phyloP scores from a whole-genome alignment of 23 tunicate genomes.

The Aplidium turbinatum region DNA sequence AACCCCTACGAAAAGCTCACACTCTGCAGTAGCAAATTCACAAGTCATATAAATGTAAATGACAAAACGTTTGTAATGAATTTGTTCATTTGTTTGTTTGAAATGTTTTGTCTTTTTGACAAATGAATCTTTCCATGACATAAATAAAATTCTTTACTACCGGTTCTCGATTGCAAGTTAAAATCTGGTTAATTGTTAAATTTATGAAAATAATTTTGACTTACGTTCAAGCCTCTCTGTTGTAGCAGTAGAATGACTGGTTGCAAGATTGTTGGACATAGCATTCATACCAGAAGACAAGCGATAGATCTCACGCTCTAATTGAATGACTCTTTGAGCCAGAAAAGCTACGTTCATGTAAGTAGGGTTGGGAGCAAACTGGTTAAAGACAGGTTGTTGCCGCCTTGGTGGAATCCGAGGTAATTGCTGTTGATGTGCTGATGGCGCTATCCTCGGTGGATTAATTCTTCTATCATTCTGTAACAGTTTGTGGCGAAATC shows the following conservation, averaged over 20 bases:
- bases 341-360: slow-evolving; percentile 24
- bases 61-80: too few relatives aligned
- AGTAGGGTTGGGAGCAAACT: slow-evolving; percentile 9
- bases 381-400: slow-evolving; percentile 19
- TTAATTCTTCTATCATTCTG: neutral
- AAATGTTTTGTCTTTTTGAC: too few relatives aligned
- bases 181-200: too few relatives aligned
- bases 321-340: slow-evolving; percentile 4
- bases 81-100: too few relatives aligned
- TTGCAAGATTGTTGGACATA: slow-evolving; percentile 15
- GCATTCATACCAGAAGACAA: slow-evolving; percentile 28
- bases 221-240: slow-evolving; percentile 35
- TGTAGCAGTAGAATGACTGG: neutral
- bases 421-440: neutral
- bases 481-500: too few relatives aligned
- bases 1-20: too few relatives aligned
- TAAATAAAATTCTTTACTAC: too few relatives aligned
- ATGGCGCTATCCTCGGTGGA: slow-evolving; percentile 26
- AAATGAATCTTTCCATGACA: too few relatives aligned
- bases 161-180: too few relatives aligned
- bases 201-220: too few relatives aligned
- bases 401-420: neutral
- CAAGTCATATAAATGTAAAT: too few relatives aligned
- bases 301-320: slow-evolving; percentile 34
- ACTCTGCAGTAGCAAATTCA: too few relatives aligned